These are phyloP conservation scores for Gerris lacustris DNA, from an alignment of 2,888 invertebrate genomes.

Conservation along the genomic window DNA sequence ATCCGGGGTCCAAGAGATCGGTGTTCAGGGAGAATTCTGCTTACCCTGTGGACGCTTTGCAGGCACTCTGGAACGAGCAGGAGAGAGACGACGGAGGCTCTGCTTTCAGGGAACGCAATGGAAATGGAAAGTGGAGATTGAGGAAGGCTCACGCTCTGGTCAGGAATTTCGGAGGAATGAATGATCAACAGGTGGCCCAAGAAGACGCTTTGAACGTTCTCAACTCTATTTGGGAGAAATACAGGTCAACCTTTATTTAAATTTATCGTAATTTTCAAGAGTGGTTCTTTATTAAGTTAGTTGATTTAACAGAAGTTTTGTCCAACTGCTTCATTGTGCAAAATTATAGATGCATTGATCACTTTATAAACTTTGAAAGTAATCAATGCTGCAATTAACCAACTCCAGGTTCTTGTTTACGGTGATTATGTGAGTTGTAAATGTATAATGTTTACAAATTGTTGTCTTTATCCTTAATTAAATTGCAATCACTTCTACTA, in stretches of 20 bases:
- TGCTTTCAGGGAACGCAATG: slow-evolving; percentile 28
- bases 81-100: slow-evolving; percentile 21
- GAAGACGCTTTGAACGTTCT: slow-evolving; percentile 40
- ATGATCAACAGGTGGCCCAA: slow-evolving; percentile 20
- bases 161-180: slow-evolving; percentile 23
- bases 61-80: slow-evolving; percentile 22
- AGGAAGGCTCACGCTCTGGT: slow-evolving; percentile 21
- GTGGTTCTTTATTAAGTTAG: slow-evolving; percentile 25
- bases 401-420: no score
- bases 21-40: slow-evolving; percentile 32
- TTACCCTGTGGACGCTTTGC: slow-evolving; percentile 24
- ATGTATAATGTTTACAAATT: no score
- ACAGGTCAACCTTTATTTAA: slow-evolving; percentile 32
- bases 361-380: no score
- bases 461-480: no score
- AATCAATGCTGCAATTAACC: no score
- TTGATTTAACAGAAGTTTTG: no score
- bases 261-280: slow-evolving; percentile 35
- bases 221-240: slow-evolving; percentile 47
- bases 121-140: slow-evolving; percentile 22
- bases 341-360: no score
- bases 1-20: slow-evolving; percentile 26
- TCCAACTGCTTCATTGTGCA: no score
- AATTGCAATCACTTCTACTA: no score
- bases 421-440: no score